Percentiles rank a stretch among this genome's conserved stretches.
Conservation (phyloP, 2,888 invertebrate genomes). For the Mycogona germanica region DNA sequence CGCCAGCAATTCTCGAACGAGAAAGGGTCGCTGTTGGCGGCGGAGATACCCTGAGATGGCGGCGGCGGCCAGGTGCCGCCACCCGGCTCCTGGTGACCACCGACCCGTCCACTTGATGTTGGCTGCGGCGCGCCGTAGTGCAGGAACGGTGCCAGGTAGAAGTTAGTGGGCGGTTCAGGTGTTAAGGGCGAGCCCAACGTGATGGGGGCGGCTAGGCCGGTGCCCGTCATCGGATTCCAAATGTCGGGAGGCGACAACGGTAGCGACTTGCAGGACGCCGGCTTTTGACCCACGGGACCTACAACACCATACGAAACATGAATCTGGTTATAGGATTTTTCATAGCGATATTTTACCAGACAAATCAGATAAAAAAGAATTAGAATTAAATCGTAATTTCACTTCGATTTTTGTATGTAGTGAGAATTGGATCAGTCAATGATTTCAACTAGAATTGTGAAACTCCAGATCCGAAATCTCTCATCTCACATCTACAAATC, state of each 20-base stretch:
- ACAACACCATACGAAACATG: no score
- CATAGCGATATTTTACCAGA: no score
- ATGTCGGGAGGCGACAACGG: not conserved
- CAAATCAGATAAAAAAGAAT: no score
- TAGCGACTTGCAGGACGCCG: slow-evolving; percentile 5
- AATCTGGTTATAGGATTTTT: no score
- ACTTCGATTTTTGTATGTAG: no score
- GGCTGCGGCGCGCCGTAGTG: no score
- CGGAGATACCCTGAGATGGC: not conserved
- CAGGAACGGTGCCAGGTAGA: not conserved
- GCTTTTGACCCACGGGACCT: slow-evolving; percentile 13
- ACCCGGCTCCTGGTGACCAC: not conserved
- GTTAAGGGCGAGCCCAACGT: not conserved
- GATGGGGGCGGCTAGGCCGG: not conserved
- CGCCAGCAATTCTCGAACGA: not conserved
- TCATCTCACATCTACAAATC: no score
- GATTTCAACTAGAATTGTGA: no score
- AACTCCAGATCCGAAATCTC: no score
- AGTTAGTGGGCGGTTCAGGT: not conserved
- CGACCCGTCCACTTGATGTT: no score
- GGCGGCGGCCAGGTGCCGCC: not conserved
- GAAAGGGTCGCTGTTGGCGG: not conserved
- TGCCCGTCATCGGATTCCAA: not conserved
- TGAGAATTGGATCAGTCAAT: no score
- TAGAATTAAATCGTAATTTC: no score